phyloP scores from a whole-genome alignment of 2,888 invertebrate species.

The Caenorhabditis sp. region DNA sequence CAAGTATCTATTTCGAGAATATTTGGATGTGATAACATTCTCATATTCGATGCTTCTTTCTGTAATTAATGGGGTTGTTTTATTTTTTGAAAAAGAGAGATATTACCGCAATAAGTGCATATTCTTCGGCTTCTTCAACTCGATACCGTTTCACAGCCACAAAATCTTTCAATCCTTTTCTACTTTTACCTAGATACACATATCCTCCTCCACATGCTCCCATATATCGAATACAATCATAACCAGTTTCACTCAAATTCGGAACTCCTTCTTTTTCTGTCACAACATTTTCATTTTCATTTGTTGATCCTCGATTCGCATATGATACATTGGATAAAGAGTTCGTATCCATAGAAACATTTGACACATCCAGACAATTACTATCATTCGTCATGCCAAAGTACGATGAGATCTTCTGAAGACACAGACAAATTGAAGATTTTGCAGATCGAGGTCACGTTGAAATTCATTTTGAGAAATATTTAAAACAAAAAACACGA shows the following conservation, averaged over 20 bases:
- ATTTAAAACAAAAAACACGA: too few species aligned
- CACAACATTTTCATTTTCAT: not conserved
- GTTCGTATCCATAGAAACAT: too few species aligned
- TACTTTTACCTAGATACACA: conserved; percentile 21
- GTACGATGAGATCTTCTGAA: too few species aligned
- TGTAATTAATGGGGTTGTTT: conserved; percentile 15
- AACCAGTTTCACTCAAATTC: conserved; percentile 15
- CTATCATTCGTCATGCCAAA: too few species aligned
- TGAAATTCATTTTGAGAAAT: too few species aligned
- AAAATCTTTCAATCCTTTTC: conserved; percentile 5
- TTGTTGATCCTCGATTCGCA: not conserved
- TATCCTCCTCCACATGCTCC: conserved; percentile 22
- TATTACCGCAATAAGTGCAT: conserved; percentile 26
- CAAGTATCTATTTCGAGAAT: conserved; percentile 33
- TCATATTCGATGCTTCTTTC: conserved; percentile 43
- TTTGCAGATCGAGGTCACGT: too few species aligned
- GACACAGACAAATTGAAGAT: too few species aligned
- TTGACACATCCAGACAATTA: too few species aligned
- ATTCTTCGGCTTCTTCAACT: conserved; percentile 29
- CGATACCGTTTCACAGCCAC: conserved; percentile 33
- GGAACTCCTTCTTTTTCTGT: conserved; percentile 19
- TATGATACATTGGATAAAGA: too few species aligned
- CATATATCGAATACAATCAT: conserved; percentile 28
- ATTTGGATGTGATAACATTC: conserved; percentile 28
- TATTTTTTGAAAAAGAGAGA: not conserved